Evolutionary conservation across 2,113 vertebrate genomes (phyloP).

Genomic region (Leucopsar rothschildi): DNA sequence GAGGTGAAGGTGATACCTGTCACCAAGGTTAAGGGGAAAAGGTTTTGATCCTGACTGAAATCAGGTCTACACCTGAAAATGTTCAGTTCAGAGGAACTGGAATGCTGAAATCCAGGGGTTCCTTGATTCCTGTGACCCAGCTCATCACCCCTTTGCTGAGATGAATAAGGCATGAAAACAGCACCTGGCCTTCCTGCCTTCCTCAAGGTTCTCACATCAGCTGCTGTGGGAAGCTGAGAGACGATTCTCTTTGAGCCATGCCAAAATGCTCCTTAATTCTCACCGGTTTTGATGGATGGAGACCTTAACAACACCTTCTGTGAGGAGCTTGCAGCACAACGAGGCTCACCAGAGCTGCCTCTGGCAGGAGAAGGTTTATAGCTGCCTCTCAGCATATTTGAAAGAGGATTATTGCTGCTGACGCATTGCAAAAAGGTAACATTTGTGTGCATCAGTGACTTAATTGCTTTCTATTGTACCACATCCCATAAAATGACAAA

Average conservation of each 20-base stretch:
- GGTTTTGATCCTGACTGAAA: neutral
- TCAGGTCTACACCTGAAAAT: neutral
- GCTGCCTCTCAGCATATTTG: constrained; percentile 41
- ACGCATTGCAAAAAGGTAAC: constrained; percentile 52
- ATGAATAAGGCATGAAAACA: neutral
- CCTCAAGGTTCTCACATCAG: neutral
- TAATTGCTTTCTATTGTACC: constrained; percentile 58
- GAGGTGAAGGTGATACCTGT: neutral
- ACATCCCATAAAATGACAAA: constrained; percentile 60
- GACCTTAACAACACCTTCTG: neutral
- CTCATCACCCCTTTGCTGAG: neutral
- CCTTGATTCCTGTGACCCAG: neutral
- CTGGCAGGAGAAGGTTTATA: constrained; percentile 57
- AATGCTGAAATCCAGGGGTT: neutral
- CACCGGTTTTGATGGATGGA: neutral
- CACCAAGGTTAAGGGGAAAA: neutral
- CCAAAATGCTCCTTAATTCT: neutral
- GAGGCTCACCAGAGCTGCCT: constrained; percentile 2
- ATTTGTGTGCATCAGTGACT: constrained; percentile 60
- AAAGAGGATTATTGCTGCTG: constrained; percentile 55
- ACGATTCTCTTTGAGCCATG: neutral
- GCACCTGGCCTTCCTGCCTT: neutral
- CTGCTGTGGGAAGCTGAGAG: neutral
- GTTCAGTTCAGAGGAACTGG: neutral
- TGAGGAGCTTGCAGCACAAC: neutral